These are phyloP conservation scores for Acleris cristana DNA, from an alignment of 2,888 invertebrate species.

Conservation along the genomic window DNA sequence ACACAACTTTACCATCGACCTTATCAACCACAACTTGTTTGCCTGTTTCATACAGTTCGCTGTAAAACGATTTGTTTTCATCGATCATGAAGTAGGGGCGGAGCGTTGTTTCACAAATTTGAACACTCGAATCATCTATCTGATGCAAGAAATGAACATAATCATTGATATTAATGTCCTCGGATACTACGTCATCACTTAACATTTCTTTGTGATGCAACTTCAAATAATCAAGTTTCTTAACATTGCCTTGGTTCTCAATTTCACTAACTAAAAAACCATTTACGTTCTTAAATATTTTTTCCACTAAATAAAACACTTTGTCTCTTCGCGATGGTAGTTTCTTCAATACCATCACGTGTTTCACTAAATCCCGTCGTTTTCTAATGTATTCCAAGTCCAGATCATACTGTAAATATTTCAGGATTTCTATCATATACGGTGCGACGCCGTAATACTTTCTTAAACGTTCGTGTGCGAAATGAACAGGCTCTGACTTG, in stretches of 20 bases:
- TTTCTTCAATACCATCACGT: constrained; percentile 50
- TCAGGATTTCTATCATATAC: constrained; percentile 53
- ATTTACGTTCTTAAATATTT: constrained; percentile 49
- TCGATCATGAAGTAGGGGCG: constrained; percentile 48
- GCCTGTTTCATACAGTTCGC: constrained; percentile 41
- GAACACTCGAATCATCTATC: constrained; percentile 29
- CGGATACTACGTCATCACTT: constrained; percentile 41
- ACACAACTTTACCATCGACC: constrained; percentile 35
- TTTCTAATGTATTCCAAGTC: constrained; percentile 46
- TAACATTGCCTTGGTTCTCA: constrained; percentile 46
- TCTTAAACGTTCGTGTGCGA: constrained; percentile 51
- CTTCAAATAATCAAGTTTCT: constrained; percentile 52
- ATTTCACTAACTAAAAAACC: constrained; percentile 53
- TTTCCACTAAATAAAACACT: constrained; percentile 46
- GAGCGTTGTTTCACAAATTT: constrained; percentile 47
- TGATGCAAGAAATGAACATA: constrained; percentile 47
- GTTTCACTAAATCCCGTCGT: constrained; percentile 48
- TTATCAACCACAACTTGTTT: constrained; percentile 44
- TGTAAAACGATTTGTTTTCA: constrained; percentile 49
- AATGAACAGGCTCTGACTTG: constrained; percentile 49
- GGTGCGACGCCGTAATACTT: constrained; percentile 46
- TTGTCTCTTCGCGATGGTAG: constrained; percentile 44
- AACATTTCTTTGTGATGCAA: constrained; percentile 48
- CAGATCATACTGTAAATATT: constrained; percentile 48
- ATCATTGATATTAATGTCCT: constrained; percentile 48